Evolutionary conservation across 2,888 invertebrate genomes (phyloP), one percentile per base, ranked within the genome.

Genomic region (Dyspetes luteomarginatus): DNA sequence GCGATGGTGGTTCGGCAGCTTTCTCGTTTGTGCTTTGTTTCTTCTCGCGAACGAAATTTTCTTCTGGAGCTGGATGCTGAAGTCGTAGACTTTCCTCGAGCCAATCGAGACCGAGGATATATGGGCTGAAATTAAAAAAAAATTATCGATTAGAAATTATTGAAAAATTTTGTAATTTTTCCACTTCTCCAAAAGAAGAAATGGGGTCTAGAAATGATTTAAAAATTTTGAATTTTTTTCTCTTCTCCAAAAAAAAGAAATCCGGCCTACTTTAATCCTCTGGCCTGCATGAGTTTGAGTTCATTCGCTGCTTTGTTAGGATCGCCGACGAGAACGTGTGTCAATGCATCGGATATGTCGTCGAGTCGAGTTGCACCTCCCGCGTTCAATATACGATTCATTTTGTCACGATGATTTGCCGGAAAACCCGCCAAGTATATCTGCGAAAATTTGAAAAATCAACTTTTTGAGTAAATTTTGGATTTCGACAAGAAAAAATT

Each of bases 281-380:
- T 88, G 1, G 88, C 85, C 60, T 88, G 84, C 24, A 92, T 88
- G 77, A 90, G 77, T 82, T 93, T 92, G 0, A 94, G 89, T 84
- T 95, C 94, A 1, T 87, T 87, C 28, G 92, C 91, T 5, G 93
- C 90, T 88, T 89, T 90, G 48, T 41, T 90, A 4, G 93, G 90
- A 81, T 95, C 94, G 0, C 95, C 96, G 1, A 96, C 94, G 41
- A 98, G 94, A 1, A 97, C 95, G 92, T 98, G 98, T 0, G 97
- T 97, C 1, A 97, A 93, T 78, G 96, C 94, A 81, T 96, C 96
- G 85, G 95, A 95, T 48, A 97, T 93, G 68, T 95, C 94, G 89
- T 96, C 96, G 88, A 96, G 95, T 69, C 97, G 94, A 17, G 96
- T 96, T 26, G 97, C 98, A n/a, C 97, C 97, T 67, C 96, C 96